Conservation (phyloP, 2,113 vertebrate genomes). For the Alexandromys fortis region DNA sequence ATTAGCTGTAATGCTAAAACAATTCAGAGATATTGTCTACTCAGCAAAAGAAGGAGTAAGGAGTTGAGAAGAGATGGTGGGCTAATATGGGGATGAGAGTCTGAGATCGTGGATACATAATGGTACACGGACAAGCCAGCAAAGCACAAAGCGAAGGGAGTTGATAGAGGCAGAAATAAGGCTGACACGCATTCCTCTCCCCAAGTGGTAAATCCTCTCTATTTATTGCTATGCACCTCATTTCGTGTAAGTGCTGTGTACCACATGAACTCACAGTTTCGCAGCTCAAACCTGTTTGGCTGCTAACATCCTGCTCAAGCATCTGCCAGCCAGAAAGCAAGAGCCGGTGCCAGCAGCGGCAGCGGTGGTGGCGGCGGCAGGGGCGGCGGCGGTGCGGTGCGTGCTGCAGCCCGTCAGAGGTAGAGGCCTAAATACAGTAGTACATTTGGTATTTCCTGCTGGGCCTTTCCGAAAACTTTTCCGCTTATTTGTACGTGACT, state of each 20-base stretch:
- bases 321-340: slow-evolving; percentile 24
- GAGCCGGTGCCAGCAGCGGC: background rate
- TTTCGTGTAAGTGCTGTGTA: slow-evolving; percentile 61
- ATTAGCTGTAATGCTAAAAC: slow-evolving; percentile 43
- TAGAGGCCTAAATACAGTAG: slow-evolving; percentile 35
- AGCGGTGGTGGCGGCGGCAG: too few species aligned
- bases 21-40: background rate
- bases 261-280: slow-evolving; percentile 58
- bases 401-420: slow-evolving; percentile 30
- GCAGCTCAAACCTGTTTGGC: slow-evolving; percentile 63
- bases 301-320: slow-evolving; percentile 14
- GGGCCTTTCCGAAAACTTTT: slow-evolving; percentile 55
- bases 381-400: background rate
- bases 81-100: background rate
- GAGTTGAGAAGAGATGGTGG: background rate
- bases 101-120: too few species aligned
- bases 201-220: slow-evolving; percentile 46
- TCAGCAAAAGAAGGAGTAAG: background rate
- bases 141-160: background rate
- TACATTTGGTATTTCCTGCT: slow-evolving; percentile 68
- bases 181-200: background rate
- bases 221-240: slow-evolving; percentile 28
- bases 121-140: background rate
- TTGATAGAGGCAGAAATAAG: background rate
- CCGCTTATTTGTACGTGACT: slow-evolving; percentile 62